phyloP scores from a whole-genome alignment of 2,888 invertebrate genomes.

The Listrodromus nycthemerus region DNA sequence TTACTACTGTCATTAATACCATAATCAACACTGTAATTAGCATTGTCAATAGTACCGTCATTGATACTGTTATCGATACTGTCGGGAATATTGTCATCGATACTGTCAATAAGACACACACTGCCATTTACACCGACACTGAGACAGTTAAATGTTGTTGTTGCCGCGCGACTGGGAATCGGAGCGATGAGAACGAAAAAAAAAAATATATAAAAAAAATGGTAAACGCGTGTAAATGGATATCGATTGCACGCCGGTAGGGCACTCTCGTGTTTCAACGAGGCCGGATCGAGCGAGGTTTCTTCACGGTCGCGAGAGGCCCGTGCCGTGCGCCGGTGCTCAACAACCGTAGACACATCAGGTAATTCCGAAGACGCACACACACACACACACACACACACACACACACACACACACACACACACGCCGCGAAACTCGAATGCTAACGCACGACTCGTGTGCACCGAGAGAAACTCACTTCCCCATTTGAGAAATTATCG shows the following conservation, averaged over 20 bases:
- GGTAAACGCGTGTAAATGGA: conserved; percentile 4
- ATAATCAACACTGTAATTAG: no score
- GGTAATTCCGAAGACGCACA: background rate
- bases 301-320: conserved; percentile 37
- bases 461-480: conserved; percentile 56
- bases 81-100: no score
- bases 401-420: background rate
- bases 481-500: conserved; percentile 53
- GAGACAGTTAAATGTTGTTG: no score
- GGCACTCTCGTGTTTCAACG: conserved; percentile 41
- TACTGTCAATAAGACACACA: no score
- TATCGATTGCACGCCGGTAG: background rate
- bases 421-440: no score
- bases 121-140: no score
- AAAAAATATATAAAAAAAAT: background rate
- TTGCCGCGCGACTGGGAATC: no score
- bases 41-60: no score
- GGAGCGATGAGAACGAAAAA: background rate
- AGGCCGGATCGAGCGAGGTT: conserved; percentile 17
- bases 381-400: background rate
- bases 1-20: no score
- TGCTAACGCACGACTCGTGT: conserved; percentile 14
- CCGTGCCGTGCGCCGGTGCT: background rate
- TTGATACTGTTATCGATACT: no score
- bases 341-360: background rate